A percentile compares a stretch with the other conserved stretches of the same genome.
Conservation (phyloP, 1,140 invertebrate species). For the Drosophila ercepeae region DNA sequence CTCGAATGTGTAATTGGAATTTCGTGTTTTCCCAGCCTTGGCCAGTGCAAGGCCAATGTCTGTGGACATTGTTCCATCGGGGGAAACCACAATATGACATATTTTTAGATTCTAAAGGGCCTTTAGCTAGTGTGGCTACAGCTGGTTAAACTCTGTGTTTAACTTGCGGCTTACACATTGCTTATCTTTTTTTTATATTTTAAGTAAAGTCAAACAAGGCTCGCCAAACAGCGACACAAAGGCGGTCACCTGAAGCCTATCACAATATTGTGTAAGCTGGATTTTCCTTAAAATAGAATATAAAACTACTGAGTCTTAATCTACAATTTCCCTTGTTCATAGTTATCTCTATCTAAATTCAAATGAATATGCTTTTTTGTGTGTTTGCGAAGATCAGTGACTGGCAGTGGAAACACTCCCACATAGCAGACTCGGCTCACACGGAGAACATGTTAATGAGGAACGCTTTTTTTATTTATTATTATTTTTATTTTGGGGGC, state of each 20-base stretch:
- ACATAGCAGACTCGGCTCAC: constrained; percentile 14
- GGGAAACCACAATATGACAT: constrained; percentile 22
- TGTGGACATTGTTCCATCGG: constrained; percentile 8
- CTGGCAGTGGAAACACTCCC: constrained; percentile 17
- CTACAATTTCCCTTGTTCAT: constrained; percentile 8
- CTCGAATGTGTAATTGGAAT: not conserved
- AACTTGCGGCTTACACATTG: constrained; percentile 14
- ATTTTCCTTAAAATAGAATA: not conserved
- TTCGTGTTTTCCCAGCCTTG: constrained; percentile 30
- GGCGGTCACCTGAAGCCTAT: not conserved
- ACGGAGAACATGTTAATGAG: constrained; percentile 45
- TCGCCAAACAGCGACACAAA: constrained; percentile 19
- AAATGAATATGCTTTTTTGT: not conserved
- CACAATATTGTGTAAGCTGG: no score
- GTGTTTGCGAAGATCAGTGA: constrained; percentile 18
- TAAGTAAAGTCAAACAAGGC: constrained; percentile 22
- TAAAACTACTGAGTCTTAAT: not conserved
- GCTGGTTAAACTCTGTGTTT: constrained; percentile 35
- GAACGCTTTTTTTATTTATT: constrained; percentile 13
- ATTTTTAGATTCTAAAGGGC: constrained; percentile 26
- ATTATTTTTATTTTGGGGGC: constrained; percentile 11
- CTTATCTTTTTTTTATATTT: constrained; percentile 7
- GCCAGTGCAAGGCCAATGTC: not conserved
- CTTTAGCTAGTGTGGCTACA: constrained; percentile 18
- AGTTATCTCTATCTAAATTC: not conserved